Percentiles rank a stretch among this genome's conserved stretches.
phyloP scores from a whole-genome alignment of 2,888 invertebrate genomes.

The Hanleya hanleyi region DNA sequence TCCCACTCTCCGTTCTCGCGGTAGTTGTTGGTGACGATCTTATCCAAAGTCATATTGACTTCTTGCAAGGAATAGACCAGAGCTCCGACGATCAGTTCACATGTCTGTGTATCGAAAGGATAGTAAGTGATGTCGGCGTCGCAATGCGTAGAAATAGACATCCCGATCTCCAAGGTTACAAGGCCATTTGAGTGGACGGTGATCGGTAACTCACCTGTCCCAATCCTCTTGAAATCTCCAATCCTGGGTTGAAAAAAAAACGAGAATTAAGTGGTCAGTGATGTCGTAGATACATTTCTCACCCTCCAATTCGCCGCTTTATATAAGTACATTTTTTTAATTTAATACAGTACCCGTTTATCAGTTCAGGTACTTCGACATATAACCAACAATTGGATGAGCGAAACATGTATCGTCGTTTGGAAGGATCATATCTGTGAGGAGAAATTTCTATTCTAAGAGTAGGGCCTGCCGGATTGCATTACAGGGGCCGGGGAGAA shows the following conservation, averaged over 20 bases:
- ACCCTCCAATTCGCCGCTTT: too few species aligned
- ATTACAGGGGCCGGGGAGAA: too few species aligned
- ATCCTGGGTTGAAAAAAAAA: conserved; percentile 7
- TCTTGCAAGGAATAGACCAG: neutral
- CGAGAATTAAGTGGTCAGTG: neutral
- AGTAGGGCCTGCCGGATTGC: too few species aligned
- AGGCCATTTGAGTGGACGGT: neutral
- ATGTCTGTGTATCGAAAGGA: conserved; percentile 8
- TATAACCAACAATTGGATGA: too few species aligned
- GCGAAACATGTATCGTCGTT: too few species aligned
- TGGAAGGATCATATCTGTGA: too few species aligned
- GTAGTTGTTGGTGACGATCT: neutral
- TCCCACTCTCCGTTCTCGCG: conserved; percentile 14
- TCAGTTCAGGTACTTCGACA: too few species aligned
- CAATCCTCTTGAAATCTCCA: neutral
- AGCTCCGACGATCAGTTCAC: neutral
- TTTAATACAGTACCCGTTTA: too few species aligned
- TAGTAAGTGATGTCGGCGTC: conserved; percentile 3
- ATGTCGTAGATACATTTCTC: too few species aligned
- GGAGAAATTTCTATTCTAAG: too few species aligned
- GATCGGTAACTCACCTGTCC: neutral
- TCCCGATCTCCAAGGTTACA: conserved; percentile 2
- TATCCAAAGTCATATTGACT: neutral
- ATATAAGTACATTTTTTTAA: too few species aligned
- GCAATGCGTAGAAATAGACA: neutral